Percentiles rank a stretch among this genome's conserved stretches.
phyloP scores from a whole-genome alignment of 2,113 vertebrate genomes.

The Pluvianellus socialis region DNA sequence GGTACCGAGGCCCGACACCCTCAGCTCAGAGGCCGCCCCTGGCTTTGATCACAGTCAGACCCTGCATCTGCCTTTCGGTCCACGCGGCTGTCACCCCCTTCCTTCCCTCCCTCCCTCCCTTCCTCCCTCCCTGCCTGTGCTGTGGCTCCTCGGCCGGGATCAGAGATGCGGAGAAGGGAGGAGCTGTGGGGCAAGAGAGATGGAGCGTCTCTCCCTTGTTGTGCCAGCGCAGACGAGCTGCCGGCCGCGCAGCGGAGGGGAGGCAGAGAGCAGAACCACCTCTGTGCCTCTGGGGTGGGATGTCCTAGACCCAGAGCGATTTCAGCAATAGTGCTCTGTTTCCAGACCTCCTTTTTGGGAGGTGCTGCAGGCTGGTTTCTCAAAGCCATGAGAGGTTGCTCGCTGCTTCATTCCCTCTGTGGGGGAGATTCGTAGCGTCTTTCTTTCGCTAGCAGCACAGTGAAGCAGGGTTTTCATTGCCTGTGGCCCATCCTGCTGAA shows the following conservation, averaged over 20 bases:
- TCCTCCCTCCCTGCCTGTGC: background rate
- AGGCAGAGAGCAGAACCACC: background rate
- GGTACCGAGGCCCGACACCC: background rate
- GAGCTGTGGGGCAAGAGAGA: background rate
- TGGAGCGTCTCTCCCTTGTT: background rate
- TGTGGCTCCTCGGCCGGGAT: background rate
- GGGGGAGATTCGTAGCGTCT: conserved; percentile 16
- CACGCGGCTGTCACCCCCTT: background rate
- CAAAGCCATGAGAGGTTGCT: background rate
- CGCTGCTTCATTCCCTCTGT: conserved; percentile 5
- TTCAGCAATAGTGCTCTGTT: background rate
- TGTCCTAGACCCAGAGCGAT: background rate
- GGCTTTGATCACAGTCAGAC: background rate
- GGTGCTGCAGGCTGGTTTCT: background rate
- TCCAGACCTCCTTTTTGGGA: background rate
- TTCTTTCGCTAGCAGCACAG: background rate
- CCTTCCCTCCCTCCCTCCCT: too few relatives aligned
- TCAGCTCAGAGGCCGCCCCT: too few relatives aligned
- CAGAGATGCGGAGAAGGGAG: background rate
- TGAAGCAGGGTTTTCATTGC: background rate
- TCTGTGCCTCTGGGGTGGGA: background rate
- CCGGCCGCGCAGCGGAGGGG: background rate
- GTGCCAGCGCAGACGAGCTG: background rate
- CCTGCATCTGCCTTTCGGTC: background rate
- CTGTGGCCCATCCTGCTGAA: background rate